Percentiles rank a stretch among this genome's conserved stretches.
These are phyloP conservation scores for Hydrozoanthus tunicans DNA, from an alignment of 64 coral and sea anemone species.

Conservation along the genomic window DNA sequence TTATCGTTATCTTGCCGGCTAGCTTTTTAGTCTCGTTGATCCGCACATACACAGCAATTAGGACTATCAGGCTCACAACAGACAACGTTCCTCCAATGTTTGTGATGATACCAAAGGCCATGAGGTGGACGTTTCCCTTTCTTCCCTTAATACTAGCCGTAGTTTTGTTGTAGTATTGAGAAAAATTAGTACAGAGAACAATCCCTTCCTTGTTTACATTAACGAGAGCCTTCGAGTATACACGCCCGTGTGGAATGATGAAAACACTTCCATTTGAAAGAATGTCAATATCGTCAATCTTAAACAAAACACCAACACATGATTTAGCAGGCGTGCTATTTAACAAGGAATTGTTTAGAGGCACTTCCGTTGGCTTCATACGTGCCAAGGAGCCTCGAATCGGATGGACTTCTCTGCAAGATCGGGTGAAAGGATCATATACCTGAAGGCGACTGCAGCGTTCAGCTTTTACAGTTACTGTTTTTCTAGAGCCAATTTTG, in stretches of 20 bases:
- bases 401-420: neutral
- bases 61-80: neutral
- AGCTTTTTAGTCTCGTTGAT: too few relatives aligned
- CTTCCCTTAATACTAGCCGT: neutral
- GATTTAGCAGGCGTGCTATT: neutral
- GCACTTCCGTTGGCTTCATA: neutral
- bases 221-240: neutral
- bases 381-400: neutral
- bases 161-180: neutral
- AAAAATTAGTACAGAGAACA: neutral
- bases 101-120: slow-evolving; percentile 48
- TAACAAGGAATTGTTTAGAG: neutral
- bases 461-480: neutral
- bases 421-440: slow-evolving; percentile 23
- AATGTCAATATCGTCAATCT: neutral
- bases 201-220: neutral
- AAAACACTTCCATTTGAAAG: slow-evolving; percentile 18
- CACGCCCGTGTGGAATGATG: neutral
- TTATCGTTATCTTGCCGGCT: too few relatives aligned
- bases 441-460: neutral
- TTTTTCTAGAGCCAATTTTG: neutral
- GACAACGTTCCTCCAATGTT: slow-evolving; percentile 47
- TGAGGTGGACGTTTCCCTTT: neutral
- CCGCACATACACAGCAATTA: too few relatives aligned
- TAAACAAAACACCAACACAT: neutral